phyloP scores from a whole-genome alignment of 2,888 invertebrate species.

The Tenthredo amoena region DNA sequence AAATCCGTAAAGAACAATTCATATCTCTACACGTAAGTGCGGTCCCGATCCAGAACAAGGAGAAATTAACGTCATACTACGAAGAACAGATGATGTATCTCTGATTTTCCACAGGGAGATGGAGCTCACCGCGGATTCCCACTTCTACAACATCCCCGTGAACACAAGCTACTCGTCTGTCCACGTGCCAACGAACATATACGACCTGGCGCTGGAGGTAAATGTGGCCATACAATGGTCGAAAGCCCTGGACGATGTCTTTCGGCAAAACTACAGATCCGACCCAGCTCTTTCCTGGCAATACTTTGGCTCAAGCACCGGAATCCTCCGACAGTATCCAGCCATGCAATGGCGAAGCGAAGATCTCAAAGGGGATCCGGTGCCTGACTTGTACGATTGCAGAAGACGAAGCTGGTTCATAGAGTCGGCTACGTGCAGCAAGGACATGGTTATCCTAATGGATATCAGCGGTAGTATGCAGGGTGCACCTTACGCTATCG shows the following conservation, averaged over 20 bases:
- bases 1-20: conserved; percentile 70
- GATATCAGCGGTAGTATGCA: conserved; percentile 99
- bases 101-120: conserved; percentile 80
- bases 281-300: conserved; percentile 98
- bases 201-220: conserved; percentile 84
- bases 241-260: conserved; percentile 89
- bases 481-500: conserved; percentile 85
- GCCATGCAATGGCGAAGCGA: conserved; percentile 76
- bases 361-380: conserved; percentile 52
- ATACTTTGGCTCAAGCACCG: conserved; percentile 97
- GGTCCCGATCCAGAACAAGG: neutral
- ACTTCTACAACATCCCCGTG: conserved; percentile 91
- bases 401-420: conserved; percentile 97
- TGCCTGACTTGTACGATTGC: conserved; percentile 92
- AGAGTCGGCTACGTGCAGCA: conserved; percentile 98
- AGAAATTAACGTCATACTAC: neutral
- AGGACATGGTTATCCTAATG: conserved; percentile 96
- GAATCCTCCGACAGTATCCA: conserved; percentile 96
- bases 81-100: neutral
- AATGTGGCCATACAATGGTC: conserved; percentile 94
- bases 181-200: conserved; percentile 97
- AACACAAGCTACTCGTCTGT: conserved; percentile 91
- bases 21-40: conserved; percentile 61
- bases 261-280: conserved; percentile 90
- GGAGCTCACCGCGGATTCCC: conserved; percentile 85